A percentile compares a stretch with the other conserved stretches of the same genome.
Evolutionary conservation across 2,113 vertebrate species (phyloP).

Genomic region (Toxostoma redivivum): DNA sequence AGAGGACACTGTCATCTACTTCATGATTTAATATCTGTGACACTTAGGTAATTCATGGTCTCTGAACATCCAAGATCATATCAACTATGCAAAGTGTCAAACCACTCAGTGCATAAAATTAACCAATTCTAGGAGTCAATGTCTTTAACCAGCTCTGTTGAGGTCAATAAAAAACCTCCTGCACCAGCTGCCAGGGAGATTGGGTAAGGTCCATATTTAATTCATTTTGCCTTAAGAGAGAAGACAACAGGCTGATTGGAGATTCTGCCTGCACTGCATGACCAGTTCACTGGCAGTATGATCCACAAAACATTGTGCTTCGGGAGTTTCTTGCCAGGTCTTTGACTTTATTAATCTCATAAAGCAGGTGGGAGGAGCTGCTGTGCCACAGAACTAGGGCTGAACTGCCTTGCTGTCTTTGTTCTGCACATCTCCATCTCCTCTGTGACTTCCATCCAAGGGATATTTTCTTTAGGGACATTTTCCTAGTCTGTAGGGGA

Average conservation of each 20-base stretch:
- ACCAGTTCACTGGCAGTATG: not conserved
- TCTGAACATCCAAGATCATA: constrained; percentile 5
- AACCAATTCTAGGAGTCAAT: not conserved
- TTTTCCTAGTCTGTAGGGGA: not conserved
- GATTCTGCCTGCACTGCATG: not conserved
- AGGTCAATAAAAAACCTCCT: not conserved
- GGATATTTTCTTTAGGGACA: not conserved
- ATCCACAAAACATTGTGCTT: not conserved
- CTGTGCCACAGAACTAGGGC: not conserved
- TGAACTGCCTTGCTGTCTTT: not conserved
- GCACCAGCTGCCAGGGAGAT: not conserved
- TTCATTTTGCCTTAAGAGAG: not conserved
- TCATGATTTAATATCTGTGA: constrained; percentile 44
- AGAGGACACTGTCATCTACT: constrained; percentile 20
- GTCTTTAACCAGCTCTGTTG: not conserved
- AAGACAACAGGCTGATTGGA: not conserved
- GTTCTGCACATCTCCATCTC: not conserved
- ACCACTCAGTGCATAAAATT: not conserved
- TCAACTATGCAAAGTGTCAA: not conserved
- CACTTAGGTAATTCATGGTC: not conserved
- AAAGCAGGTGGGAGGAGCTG: not conserved
- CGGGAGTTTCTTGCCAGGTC: not conserved
- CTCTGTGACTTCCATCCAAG: not conserved
- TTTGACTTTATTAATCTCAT: too few species aligned
- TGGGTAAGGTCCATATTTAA: not conserved